A percentile compares a stretch with the other conserved stretches of the same genome.
phyloP scores from a whole-genome alignment of 2,113 vertebrate genomes.

The Anolis sagrei region DNA sequence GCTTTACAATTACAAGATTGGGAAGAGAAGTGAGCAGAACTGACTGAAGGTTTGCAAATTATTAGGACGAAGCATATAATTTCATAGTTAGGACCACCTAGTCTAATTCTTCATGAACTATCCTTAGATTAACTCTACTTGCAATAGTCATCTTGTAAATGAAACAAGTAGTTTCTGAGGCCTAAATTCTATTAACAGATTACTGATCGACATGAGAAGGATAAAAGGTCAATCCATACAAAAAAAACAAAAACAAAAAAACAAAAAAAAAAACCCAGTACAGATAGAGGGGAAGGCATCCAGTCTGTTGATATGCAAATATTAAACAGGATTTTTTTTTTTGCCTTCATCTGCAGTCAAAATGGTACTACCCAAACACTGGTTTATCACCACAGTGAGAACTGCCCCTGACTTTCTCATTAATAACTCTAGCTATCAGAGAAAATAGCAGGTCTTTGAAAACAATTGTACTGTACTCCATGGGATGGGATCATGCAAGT shows the following conservation, averaged over 20 bases:
- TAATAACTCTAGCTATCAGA: neutral
- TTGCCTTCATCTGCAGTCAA: neutral
- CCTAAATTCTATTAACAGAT: neutral
- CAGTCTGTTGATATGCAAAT: neutral
- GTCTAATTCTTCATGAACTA: neutral
- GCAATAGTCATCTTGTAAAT: neutral
- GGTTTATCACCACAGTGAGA: neutral
- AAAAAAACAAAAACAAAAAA: too few species aligned
- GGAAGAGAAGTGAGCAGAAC: neutral
- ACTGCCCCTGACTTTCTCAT: neutral
- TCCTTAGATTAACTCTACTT: neutral
- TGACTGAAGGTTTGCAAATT: neutral
- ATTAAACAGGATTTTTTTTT: neutral
- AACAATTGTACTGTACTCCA: neutral
- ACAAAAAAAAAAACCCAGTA: neutral
- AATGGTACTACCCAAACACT: neutral
- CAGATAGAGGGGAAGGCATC: neutral
- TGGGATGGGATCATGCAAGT: neutral
- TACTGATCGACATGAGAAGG: neutral
- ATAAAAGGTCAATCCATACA: neutral
- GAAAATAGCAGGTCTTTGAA: neutral
- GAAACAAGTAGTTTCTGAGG: neutral
- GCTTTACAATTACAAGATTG: neutral
- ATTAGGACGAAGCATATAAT: neutral
- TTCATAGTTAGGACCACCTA: neutral